Percentiles rank a stretch among this genome's conserved stretches.
Evolutionary conservation across 92 coral and sea anemone species (phyloP).

Genomic region (Chrysogorgia sp.): DNA sequence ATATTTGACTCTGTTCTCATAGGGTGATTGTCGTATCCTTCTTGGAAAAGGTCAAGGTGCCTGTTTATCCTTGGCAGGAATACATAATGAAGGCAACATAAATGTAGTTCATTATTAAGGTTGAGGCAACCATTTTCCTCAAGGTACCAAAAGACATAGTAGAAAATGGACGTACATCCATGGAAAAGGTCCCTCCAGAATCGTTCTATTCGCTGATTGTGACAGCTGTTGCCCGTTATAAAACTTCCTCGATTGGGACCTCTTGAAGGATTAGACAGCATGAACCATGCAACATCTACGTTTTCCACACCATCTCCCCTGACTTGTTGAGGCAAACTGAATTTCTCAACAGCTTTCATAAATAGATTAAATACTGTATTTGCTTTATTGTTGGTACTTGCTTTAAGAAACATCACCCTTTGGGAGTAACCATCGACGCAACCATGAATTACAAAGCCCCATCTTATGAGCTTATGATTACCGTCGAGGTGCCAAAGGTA

Average conservation of each 20-base stretch:
- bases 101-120: neutral
- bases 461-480: too few species aligned
- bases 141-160: neutral
- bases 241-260: slow-evolving; percentile 3
- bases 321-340: slow-evolving; percentile 9
- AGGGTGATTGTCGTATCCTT: slow-evolving; percentile 36
- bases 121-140: slow-evolving; percentile 10
- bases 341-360: slow-evolving; percentile 23
- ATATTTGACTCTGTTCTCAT: slow-evolving; percentile 5
- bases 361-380: too few species aligned
- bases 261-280: slow-evolving; percentile 3
- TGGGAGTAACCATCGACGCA: too few species aligned
- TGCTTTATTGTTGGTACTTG: slow-evolving; percentile 60
- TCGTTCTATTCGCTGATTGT: slow-evolving; percentile 9
- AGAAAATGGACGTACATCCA: slow-evolving; percentile 22
- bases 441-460: too few species aligned
- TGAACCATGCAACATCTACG: slow-evolving; percentile 17
- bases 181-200: slow-evolving; percentile 9
- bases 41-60: neutral
- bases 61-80: slow-evolving; percentile 29
- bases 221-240: slow-evolving; percentile 5
- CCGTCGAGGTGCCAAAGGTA: too few species aligned
- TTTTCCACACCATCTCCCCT: slow-evolving; percentile 23
- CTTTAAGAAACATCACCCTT: slow-evolving; percentile 60
- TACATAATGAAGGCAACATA: slow-evolving; percentile 13